phyloP scores from a whole-genome alignment of 2,888 invertebrate species.

The Lordiphosa fenestrarum region DNA sequence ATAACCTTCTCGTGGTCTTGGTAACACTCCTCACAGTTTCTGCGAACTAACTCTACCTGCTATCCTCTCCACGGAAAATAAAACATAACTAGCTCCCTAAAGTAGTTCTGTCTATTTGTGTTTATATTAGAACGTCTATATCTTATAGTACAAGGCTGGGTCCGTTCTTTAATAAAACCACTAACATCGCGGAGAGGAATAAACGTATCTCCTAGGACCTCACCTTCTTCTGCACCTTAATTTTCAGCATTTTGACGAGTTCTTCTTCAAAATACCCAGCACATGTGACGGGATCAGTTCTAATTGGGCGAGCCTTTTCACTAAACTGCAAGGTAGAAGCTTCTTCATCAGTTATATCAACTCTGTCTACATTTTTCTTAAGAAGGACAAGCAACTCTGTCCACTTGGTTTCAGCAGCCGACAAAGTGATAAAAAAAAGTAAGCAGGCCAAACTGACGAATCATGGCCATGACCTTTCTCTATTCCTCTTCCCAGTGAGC shows the following conservation, averaged over 20 bases:
- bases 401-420: too few species aligned
- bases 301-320: too few species aligned
- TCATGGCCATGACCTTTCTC: constrained; percentile 1
- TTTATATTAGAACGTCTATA: constrained; percentile 4
- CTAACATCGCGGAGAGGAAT: constrained; percentile 6
- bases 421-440: neutral
- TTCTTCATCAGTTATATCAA: too few species aligned
- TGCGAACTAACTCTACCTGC: constrained; percentile 1
- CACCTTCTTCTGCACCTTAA: too few species aligned
- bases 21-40: constrained; percentile 13
- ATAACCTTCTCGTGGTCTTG: neutral
- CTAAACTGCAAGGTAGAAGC: too few species aligned
- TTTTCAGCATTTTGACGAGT: too few species aligned
- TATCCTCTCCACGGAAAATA: constrained; percentile 13
- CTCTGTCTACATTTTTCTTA: too few species aligned
- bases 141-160: constrained; percentile 3
- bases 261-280: too few species aligned
- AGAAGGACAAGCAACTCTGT: too few species aligned
- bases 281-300: too few species aligned
- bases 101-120: constrained; percentile 7
- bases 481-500: constrained; percentile 1
- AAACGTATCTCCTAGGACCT: neutral
- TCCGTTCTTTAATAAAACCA: constrained; percentile 1
- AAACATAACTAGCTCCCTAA: constrained; percentile 4
- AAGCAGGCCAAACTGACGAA: constrained; percentile 1